Evolutionary conservation across 2,888 invertebrate genomes (phyloP).

Genomic region (Drosophila peninsularis): DNA sequence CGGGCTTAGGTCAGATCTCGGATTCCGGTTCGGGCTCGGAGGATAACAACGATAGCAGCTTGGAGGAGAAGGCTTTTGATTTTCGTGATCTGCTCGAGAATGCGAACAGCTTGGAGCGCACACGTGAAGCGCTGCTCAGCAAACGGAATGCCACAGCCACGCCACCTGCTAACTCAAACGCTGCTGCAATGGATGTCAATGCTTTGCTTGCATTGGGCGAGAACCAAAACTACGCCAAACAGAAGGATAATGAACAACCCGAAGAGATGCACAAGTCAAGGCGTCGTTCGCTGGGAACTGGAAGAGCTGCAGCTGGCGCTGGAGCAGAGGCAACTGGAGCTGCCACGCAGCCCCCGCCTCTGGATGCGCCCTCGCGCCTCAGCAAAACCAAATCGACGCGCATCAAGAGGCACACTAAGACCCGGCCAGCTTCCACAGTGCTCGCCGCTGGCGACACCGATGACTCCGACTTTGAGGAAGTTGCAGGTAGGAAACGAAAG

Average conservation of each 20-base stretch:
- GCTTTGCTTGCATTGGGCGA: slow-evolving; percentile 89
- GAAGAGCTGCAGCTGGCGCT: neutral
- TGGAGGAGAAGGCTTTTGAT: slow-evolving; percentile 75
- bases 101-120: slow-evolving; percentile 87
- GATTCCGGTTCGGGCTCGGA: slow-evolving; percentile 82
- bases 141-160: slow-evolving; percentile 59
- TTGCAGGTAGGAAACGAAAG: slow-evolving; percentile 86
- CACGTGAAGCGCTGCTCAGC: slow-evolving; percentile 85
- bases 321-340: slow-evolving; percentile 3
- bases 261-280: neutral
- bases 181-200: slow-evolving; percentile 86
- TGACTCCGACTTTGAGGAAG: slow-evolving; percentile 91
- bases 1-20: slow-evolving; percentile 78
- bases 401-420: slow-evolving; percentile 80
- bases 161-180: slow-evolving; percentile 51
- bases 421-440: slow-evolving; percentile 78
- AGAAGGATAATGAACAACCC: slow-evolving; percentile 6
- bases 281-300: slow-evolving; percentile 18
- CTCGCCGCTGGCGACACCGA: slow-evolving; percentile 84
- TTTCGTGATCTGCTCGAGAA: slow-evolving; percentile 86
- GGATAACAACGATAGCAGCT: slow-evolving; percentile 76
- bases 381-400: slow-evolving; percentile 81
- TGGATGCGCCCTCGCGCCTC: slow-evolving; percentile 70
- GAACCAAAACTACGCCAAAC: slow-evolving; percentile 67
- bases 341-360: slow-evolving; percentile 57